Evolutionary conservation across 1,140 invertebrate species (phyloP).

Genomic region (Micrasema longulum): DNA sequence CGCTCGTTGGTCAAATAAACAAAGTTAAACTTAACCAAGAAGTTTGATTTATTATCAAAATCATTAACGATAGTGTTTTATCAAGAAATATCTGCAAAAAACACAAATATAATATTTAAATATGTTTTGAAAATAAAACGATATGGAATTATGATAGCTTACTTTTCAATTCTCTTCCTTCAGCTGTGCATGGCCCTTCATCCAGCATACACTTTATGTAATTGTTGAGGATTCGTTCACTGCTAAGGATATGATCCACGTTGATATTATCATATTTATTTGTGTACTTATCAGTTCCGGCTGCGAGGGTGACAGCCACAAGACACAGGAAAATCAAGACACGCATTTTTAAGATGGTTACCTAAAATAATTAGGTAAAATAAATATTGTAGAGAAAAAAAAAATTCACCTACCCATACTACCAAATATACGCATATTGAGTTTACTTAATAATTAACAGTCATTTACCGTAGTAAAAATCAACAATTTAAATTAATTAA

Average conservation of each 20-base stretch:
- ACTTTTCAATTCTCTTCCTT: conserved; percentile 81
- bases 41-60: too few species aligned
- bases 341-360: conserved; percentile 39
- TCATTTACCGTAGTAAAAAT: too few species aligned
- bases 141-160: conserved; percentile 61
- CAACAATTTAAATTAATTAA: too few species aligned
- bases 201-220: conserved; percentile 80
- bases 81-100: too few species aligned
- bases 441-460: too few species aligned
- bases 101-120: too few species aligned
- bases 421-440: too few species aligned
- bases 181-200: conserved; percentile 76
- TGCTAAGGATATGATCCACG: conserved; percentile 75
- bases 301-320: conserved; percentile 55
- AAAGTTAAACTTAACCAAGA: too few species aligned
- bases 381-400: not conserved
- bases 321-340: conserved; percentile 57
- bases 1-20: too few species aligned
- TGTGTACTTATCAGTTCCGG: conserved; percentile 70
- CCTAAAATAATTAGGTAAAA: not conserved
- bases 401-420: not conserved
- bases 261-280: conserved; percentile 77
- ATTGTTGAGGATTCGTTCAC: conserved; percentile 74
- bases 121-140: too few species aligned
- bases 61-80: too few species aligned